Conservation (phyloP, 1,140 invertebrate species). For the Camponotus vicinus region DNA sequence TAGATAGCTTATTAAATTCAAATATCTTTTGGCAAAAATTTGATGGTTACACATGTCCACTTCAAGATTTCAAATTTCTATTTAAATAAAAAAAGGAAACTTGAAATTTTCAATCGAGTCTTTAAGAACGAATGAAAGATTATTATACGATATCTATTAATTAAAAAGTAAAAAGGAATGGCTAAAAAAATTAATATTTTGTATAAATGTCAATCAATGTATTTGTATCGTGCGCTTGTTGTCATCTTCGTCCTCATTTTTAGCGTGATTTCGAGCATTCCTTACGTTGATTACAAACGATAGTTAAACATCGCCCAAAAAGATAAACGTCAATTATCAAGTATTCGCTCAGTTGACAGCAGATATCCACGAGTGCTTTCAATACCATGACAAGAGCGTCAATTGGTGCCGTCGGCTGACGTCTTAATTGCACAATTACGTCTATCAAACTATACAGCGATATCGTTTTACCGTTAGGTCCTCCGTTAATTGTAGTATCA, state of each 20-base stretch:
- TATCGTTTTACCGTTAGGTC: conserved; percentile 1
- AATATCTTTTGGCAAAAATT: not conserved
- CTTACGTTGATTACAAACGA: conserved; percentile 8
- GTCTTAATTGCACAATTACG: conserved; percentile 76
- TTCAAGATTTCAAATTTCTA: not conserved
- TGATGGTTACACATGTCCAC: not conserved
- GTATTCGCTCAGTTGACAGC: conserved; percentile 33
- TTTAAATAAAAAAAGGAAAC: conserved; percentile 2
- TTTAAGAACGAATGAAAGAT: not conserved
- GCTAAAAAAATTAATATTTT: not conserved
- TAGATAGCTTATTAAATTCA: not conserved
- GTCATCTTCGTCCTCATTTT: conserved; percentile 34
- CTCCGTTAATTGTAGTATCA: not conserved
- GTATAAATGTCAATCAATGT: conserved; percentile 6
- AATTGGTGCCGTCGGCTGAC: conserved; percentile 59
- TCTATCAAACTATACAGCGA: conserved; percentile 58
- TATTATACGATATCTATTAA: not conserved
- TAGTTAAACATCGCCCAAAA: conserved; percentile 11
- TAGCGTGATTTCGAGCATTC: not conserved
- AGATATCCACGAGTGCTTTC: conserved; percentile 30
- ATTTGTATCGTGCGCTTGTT: not conserved
- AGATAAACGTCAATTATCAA: conserved; percentile 35
- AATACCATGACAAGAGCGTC: conserved; percentile 17
- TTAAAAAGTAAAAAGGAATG: not conserved
- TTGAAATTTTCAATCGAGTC: not conserved